Evolutionary conservation across 2,888 invertebrate genomes (phyloP), one percentile per base, ranked within the genome.

Genomic region (Tetragonula carbonaria): DNA sequence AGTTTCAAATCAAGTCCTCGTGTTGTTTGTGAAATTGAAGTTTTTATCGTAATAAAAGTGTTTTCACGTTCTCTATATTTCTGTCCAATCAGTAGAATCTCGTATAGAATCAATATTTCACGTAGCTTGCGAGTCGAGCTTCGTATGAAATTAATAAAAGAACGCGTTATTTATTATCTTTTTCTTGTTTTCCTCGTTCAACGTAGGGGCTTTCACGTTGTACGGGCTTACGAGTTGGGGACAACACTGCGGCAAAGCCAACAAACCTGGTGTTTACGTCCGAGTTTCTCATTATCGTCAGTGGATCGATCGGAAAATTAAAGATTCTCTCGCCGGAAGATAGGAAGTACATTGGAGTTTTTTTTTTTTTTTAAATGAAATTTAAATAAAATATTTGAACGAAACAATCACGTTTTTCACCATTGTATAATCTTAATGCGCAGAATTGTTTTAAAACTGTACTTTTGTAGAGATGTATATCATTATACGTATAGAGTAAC

Each of bases 201-300:
- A n/a, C 59, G 11, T 90, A 97, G 97, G 96, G 87, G 95, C 95
- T 14, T 96, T 96, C 91, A 96, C 96, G 0, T 93, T 97, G 23
- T 96, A 96, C 88, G 97, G 97, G 51, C 95, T 97, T 16, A 97
- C 97, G 45, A 97, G 97, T 55, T 97, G 97, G 97, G 97, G 97
- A 21, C 96, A 97, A 86, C 96, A 97, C 80, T 97, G 97, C 90
- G 97, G 97, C 11, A 95, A 96, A 88, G 96, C 96, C 14, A 97
- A 97, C 92, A 96, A 97, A 91, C 97, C 97, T 0, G 97, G 97
- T 3, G 97, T 97, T 63, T 97, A 97, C 92, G 96, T 97, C 1
- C 96, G 96, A 78, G 95, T 97, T 18, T 95, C 96, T 18, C 94
- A 96, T 90, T 97, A 97, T 91, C 95, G 96, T 71, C 95, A 95